A percentile compares a stretch with the other conserved stretches of the same genome.
These are phyloP conservation scores for Dasypus novemcinctus DNA, from an alignment of 2,113 vertebrate genomes.

Conservation along the genomic window DNA sequence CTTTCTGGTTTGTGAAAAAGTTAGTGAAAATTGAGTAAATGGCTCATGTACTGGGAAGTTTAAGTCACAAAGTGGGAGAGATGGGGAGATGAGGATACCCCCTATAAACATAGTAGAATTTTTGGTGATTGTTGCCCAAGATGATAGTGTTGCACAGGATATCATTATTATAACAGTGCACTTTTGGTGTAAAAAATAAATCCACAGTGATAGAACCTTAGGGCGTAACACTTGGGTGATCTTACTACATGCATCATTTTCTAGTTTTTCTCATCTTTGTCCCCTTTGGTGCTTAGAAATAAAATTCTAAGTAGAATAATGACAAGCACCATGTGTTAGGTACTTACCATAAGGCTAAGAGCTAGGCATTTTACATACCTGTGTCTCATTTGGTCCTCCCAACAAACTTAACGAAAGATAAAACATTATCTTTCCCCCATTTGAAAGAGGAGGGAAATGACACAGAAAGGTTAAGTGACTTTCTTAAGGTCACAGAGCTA, in stretches of 20 bases:
- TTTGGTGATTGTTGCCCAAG: slow-evolving; percentile 20
- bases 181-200: slow-evolving; percentile 9
- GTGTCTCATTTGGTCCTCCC: background rate
- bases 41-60: slow-evolving; percentile 51
- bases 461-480: background rate
- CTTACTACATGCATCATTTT: background rate
- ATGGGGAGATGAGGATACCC: background rate
- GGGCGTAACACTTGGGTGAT: background rate
- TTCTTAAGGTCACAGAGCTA: background rate
- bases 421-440: background rate
- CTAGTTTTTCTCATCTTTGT: slow-evolving; percentile 36
- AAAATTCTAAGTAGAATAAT: slow-evolving; percentile 4
- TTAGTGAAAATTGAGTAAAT: slow-evolving; percentile 66
- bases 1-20: slow-evolving; percentile 60
- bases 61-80: slow-evolving; percentile 36
- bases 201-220: background rate
- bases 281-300: slow-evolving; percentile 31
- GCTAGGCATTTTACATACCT: background rate
- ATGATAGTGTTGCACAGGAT: background rate
- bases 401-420: background rate
- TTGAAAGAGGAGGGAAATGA: background rate
- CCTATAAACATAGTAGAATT: background rate
- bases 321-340: background rate
- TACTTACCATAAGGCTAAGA: background rate
- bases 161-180: background rate